phyloP scores from a whole-genome alignment of 2,888 invertebrate genomes.

The Seira ritae region DNA sequence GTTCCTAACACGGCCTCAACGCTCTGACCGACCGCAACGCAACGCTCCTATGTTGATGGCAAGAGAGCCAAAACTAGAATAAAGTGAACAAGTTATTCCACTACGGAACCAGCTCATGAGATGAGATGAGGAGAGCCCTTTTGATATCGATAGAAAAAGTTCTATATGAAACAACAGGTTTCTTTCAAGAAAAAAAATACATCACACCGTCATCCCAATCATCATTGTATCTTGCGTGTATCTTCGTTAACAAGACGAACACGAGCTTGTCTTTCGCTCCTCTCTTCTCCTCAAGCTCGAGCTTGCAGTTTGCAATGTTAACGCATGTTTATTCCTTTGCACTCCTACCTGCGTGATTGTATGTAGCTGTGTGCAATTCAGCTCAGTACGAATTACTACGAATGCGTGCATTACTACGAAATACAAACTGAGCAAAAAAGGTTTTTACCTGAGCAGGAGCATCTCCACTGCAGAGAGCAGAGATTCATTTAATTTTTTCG shows the following conservation, averaged over 20 bases:
- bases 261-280: constrained; percentile 15
- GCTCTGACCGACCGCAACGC: constrained; percentile 50
- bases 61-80: constrained; percentile 65
- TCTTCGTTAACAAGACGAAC: constrained; percentile 16
- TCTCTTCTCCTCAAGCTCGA: background rate
- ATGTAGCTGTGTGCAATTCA: too few relatives aligned
- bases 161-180: constrained; percentile 50
- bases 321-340: too few relatives aligned
- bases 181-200: constrained; percentile 25
- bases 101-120: constrained; percentile 54
- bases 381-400: too few relatives aligned
- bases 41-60: constrained; percentile 54
- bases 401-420: background rate
- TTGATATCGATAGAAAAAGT: constrained; percentile 16
- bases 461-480: background rate
- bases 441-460: too few relatives aligned
- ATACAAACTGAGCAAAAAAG: too few relatives aligned
- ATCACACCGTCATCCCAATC: constrained; percentile 11
- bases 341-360: too few relatives aligned
- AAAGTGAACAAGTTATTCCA: constrained; percentile 61
- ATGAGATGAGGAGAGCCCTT: background rate
- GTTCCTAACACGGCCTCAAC: constrained; percentile 30
- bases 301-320: background rate
- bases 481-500: background rate
- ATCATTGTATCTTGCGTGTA: constrained; percentile 18